A percentile compares a stretch with the other conserved stretches of the same genome.
phyloP scores from a whole-genome alignment of 2,888 invertebrate genomes.

The Drosophila kokeensis region DNA sequence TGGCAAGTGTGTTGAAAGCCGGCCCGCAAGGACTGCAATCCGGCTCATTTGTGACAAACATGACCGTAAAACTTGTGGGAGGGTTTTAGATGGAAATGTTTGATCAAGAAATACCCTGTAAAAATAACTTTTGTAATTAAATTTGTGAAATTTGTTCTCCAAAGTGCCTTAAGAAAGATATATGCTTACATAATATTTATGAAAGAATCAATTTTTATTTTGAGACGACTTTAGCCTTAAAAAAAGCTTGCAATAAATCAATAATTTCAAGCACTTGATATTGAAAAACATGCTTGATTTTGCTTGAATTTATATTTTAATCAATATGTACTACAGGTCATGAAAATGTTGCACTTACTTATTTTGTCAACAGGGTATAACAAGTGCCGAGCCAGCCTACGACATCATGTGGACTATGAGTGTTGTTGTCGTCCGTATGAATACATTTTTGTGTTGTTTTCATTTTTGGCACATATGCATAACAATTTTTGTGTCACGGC shows the following conservation, averaged over 20 bases:
- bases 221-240: background rate
- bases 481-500: constrained; percentile 53
- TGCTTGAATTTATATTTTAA: background rate
- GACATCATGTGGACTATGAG: constrained; percentile 21
- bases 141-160: background rate
- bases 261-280: background rate
- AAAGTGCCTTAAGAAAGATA: background rate
- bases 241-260: background rate
- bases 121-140: background rate
- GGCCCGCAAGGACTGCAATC: constrained; percentile 37
- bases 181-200: background rate
- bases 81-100: background rate
- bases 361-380: constrained; percentile 33
- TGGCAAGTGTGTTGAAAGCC: constrained; percentile 20
- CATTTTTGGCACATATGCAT: constrained; percentile 47
- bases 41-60: constrained; percentile 61
- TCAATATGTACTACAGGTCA: background rate
- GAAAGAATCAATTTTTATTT: background rate
- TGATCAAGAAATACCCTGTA: constrained; percentile 1
- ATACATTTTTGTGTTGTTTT: constrained; percentile 29
- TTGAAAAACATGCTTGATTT: background rate
- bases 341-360: background rate
- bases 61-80: constrained; percentile 49
- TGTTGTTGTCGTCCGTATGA: background rate
- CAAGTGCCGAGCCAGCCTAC: constrained; percentile 12